Conservation (phyloP, 2,797 vertebrate species). For the Sebastes minor region DNA sequence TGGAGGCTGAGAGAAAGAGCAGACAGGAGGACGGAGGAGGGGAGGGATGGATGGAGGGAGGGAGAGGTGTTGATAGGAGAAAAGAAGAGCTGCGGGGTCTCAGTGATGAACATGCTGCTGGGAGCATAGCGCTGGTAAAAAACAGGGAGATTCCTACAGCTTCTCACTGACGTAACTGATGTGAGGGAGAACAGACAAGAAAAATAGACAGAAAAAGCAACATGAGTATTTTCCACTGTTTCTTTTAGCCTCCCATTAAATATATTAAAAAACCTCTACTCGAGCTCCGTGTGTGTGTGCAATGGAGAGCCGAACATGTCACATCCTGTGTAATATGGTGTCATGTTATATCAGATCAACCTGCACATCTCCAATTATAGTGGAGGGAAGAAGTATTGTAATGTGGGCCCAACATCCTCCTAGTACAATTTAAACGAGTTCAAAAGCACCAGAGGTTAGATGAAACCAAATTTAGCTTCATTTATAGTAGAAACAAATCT, state of each 20-base stretch:
- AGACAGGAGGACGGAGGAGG: constrained; percentile 6
- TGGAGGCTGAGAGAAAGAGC: constrained; percentile 36
- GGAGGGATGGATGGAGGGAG: not conserved
- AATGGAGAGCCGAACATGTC: not conserved
- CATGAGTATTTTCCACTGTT: not conserved
- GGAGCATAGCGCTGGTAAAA: constrained; percentile 7
- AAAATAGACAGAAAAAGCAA: not conserved
- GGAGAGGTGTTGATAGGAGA: constrained; percentile 34
- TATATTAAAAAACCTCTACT: not conserved
- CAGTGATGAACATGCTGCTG: constrained; percentile 43
- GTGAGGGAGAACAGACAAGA: not conserved
- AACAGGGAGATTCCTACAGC: constrained; percentile 19
- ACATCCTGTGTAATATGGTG: constrained; percentile 1
- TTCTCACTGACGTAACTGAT: not conserved
- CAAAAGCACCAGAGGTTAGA: constrained; percentile 15
- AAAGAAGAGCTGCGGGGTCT: constrained; percentile 12
- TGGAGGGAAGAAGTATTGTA: not conserved
- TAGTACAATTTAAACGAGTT: constrained; percentile 9
- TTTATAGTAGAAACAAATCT: constrained; percentile 53
- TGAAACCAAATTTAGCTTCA: constrained; percentile 20
- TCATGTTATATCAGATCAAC: constrained; percentile 11
- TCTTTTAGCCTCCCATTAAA: not conserved
- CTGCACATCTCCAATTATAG: constrained; percentile 25
- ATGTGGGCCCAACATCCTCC: not conserved
- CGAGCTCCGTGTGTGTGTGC: not conserved